phyloP scores from a whole-genome alignment of 2,797 vertebrate genomes.

The Luscinia megarhynchos region DNA sequence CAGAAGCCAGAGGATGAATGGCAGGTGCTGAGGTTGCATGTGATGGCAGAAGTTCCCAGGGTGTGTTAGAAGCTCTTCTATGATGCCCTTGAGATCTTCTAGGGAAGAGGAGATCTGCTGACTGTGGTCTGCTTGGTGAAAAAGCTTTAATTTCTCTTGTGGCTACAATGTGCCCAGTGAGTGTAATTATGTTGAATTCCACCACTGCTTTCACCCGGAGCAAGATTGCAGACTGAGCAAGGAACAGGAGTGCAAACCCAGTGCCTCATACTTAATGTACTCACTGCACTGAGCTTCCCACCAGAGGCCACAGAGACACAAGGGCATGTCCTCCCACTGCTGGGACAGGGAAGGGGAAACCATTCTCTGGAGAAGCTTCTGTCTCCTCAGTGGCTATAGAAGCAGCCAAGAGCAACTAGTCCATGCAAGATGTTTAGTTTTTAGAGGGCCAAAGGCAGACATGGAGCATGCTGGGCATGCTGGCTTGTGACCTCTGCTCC shows the following conservation, averaged over 20 bases:
- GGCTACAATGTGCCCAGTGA: background rate
- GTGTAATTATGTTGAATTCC: background rate
- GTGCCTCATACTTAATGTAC: background rate
- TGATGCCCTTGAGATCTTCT: background rate
- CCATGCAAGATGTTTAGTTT: background rate
- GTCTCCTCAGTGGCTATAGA: background rate
- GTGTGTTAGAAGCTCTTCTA: background rate
- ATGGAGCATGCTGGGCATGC: fast-evolving
- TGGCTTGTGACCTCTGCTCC: background rate
- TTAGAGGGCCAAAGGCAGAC: background rate
- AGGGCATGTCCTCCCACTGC: background rate
- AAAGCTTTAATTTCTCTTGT: background rate
- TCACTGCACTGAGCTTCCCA: background rate
- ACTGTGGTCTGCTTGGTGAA: background rate
- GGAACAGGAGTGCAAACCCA: background rate
- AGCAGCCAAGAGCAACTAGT: background rate
- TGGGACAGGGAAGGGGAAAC: background rate
- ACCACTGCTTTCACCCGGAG: background rate
- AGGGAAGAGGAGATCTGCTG: background rate
- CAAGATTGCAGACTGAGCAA: background rate
- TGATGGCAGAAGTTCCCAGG: background rate
- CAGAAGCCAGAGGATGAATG: background rate
- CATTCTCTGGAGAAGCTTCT: background rate
- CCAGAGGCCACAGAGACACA: fast-evolving
- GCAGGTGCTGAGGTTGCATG: background rate